These are phyloP conservation scores for Acleris laterana DNA, from an alignment of 2,888 invertebrate species.

Conservation along the genomic window DNA sequence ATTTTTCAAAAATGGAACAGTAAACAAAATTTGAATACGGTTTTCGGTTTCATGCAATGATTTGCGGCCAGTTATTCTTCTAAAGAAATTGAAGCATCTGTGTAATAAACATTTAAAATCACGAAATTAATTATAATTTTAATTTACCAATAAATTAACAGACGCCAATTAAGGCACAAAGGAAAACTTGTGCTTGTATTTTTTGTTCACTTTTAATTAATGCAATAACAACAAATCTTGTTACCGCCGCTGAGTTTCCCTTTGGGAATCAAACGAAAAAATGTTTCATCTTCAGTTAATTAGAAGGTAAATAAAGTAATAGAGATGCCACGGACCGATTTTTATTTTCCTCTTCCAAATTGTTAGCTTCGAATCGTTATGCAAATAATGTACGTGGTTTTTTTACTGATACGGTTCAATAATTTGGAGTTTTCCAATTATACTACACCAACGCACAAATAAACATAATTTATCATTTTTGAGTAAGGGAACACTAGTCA, in stretches of 20 bases:
- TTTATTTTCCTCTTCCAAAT: conserved; percentile 35
- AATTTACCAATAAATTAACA: conserved; percentile 27
- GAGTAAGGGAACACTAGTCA: too few species aligned
- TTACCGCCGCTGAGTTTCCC: conserved; percentile 34
- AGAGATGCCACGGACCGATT: conserved; percentile 36
- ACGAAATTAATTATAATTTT: conserved; percentile 18
- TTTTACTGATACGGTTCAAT: background rate
- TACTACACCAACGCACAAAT: background rate
- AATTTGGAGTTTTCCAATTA: background rate
- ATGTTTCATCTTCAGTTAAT: conserved; percentile 55
- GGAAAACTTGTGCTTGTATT: conserved; percentile 9
- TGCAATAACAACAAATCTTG: conserved; percentile 37
- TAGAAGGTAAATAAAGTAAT: conserved; percentile 55
- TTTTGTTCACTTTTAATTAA: conserved; percentile 35
- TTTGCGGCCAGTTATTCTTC: conserved; percentile 6
- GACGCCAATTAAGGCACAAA: conserved; percentile 17
- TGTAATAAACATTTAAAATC: background rate
- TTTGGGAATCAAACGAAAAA: conserved; percentile 42
- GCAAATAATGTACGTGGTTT: conserved; percentile 18
- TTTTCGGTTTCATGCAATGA: background rate
- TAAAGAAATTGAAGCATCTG: background rate
- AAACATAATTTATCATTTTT: too few species aligned
- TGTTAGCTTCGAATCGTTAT: conserved; percentile 15
- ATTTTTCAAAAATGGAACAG: conserved; percentile 22
- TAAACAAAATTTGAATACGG: conserved; percentile 2